These are phyloP conservation scores for Pangasianodon hypophthalmus DNA, from an alignment of 2,113 vertebrate species.

Conservation along the genomic window DNA sequence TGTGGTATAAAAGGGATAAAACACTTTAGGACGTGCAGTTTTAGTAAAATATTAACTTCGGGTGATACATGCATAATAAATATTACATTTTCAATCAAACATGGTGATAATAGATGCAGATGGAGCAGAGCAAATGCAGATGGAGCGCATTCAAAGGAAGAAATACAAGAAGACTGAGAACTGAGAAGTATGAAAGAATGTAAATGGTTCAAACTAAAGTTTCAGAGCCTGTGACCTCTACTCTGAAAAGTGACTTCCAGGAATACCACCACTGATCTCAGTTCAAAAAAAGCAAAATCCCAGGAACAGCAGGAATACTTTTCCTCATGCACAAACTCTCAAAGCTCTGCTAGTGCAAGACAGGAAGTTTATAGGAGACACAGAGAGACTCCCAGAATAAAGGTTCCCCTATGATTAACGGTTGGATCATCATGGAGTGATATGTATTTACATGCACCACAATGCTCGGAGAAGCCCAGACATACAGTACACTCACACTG, in stretches of 20 bases:
- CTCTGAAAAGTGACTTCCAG: neutral
- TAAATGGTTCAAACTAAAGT: neutral
- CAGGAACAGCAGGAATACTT: neutral
- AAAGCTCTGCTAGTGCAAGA: too few species aligned
- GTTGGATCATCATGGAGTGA: neutral
- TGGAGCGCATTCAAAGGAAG: neutral
- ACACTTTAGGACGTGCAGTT: too few species aligned
- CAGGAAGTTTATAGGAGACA: neutral
- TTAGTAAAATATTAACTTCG: too few species aligned
- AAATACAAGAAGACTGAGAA: neutral
- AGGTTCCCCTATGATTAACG: neutral
- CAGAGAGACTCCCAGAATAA: neutral
- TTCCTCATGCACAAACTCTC: neutral
- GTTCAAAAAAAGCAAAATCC: neutral
- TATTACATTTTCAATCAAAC: neutral
- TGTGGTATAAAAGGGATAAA: too few species aligned
- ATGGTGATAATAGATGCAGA: neutral
- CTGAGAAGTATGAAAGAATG: neutral
- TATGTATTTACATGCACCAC: neutral
- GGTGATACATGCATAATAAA: neutral
- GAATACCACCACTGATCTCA: neutral
- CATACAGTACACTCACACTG: neutral
- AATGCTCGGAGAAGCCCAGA: neutral
- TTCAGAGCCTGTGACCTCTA: neutral
- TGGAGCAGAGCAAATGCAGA: neutral